Conservation (phyloP, 1,140 invertebrate species). For the Bombus consobrinus region DNA sequence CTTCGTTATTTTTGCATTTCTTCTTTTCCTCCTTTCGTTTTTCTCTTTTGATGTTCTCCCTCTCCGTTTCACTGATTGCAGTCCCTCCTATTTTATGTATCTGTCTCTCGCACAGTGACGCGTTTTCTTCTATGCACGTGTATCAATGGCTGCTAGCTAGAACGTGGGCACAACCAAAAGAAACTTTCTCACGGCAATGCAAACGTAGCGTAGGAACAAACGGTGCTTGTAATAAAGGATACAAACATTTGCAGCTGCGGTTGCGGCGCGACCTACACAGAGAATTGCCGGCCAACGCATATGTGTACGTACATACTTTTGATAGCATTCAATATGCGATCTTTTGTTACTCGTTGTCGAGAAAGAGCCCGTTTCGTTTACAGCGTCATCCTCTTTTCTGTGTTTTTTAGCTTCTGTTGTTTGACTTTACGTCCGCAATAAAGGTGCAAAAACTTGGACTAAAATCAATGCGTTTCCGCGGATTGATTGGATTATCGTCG, state of each 20-base stretch:
- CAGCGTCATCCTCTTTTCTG: background rate
- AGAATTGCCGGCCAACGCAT: background rate
- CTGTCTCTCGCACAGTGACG: background rate
- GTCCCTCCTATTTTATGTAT: background rate
- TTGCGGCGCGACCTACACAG: background rate
- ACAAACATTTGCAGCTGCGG: background rate
- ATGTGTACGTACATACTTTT: background rate
- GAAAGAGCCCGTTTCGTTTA: background rate
- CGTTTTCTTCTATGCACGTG: background rate
- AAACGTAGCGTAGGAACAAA: conserved; percentile 15
- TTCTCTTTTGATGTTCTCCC: background rate
- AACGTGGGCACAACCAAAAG: background rate
- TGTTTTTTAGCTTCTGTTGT: background rate
- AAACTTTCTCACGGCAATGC: conserved; percentile 16
- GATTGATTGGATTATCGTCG: background rate
- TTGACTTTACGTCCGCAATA: background rate
- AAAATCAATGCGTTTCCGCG: background rate
- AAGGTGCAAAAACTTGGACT: background rate
- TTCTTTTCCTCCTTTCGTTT: background rate
- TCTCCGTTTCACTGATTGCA: too few species aligned
- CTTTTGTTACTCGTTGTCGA: background rate
- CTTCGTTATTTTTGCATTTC: background rate
- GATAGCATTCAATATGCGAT: conserved; percentile 16
- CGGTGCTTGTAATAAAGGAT: conserved; percentile 22
- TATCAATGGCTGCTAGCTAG: conserved; percentile 7